Percentiles rank a stretch among this genome's conserved stretches.
These are phyloP conservation scores for Aphelinus certus DNA, from an alignment of 1,140 invertebrate species.

Conservation along the genomic window DNA sequence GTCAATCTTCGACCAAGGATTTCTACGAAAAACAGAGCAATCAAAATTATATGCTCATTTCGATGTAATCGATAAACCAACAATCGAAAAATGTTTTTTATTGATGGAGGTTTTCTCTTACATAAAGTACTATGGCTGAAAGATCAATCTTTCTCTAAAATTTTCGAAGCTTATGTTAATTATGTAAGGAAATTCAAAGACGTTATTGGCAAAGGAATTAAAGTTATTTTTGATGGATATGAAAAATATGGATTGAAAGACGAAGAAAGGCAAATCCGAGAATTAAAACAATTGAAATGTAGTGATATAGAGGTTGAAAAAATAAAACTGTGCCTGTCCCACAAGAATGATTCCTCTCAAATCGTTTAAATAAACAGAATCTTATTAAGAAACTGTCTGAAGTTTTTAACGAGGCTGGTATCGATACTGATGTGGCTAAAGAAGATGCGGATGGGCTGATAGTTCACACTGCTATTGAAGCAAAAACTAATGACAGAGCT, in stretches of 20 bases:
- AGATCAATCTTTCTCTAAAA: neutral
- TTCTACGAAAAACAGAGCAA: no score
- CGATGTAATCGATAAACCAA: no score
- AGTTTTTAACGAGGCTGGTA: neutral
- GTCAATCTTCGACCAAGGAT: no score
- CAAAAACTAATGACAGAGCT: neutral
- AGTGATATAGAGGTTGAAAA: neutral
- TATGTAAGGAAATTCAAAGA: neutral
- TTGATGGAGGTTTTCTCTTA: neutral
- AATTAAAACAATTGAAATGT: no score
- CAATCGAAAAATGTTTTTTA: neutral
- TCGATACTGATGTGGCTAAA: neutral
- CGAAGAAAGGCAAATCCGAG: neutral
- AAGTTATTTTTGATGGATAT: neutral
- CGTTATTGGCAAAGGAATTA: neutral
- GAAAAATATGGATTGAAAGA: neutral
- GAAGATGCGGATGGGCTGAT: neutral
- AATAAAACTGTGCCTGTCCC: no score
- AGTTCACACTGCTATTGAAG: neutral
- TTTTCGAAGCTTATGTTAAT: neutral
- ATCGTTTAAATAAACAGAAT: neutral
- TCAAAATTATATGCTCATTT: no score
- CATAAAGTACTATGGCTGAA: neutral
- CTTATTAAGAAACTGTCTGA: neutral
- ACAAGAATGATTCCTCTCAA: neutral